Base-by-base conservation (phyloP, 2,797 vertebrate genomes). In the Enteromius treurensis region DNA sequence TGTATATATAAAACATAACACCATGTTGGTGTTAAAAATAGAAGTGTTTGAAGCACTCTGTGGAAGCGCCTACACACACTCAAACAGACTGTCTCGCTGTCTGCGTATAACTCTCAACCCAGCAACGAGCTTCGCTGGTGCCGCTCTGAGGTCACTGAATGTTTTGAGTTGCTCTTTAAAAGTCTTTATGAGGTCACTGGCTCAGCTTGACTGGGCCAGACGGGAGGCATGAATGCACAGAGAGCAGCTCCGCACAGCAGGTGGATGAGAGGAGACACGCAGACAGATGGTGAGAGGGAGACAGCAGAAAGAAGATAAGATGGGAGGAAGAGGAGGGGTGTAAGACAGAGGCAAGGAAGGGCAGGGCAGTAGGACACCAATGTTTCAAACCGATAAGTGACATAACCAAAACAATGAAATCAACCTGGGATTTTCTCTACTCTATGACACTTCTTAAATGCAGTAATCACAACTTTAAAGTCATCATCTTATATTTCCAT, bases 221-320 rank as follows among this genome's bases (percentile, higher is more conserved):
- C 32, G 69, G 8, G 77, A 74, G 23, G 73, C 73, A 65, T 32
- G 55, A 83, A 79, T 79, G 82, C 81, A 80, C 76, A 84, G 84
- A 84, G 87, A 85, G 79, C 87, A 88, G 62, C 77, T 85, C 32
- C 1, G 81, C 87, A 77, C 87, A 90, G 73, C 77, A 83, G 69
- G 87, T 55, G 80, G 58, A 78, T 51, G 68, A 86, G 83, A 84
- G 89, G 89, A 91, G 91, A 90, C 80, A 80, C 42, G 69, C 89
- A 90, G 88, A 90, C 87, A 89, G 90, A 88, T 90, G 90, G 89
- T 86, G 86, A 91, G 83, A 90, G 80, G 83, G 89, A 89, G 85
- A 90, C 75, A 83, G 80, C 83, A 85, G 69, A 79, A 62, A 88
- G 68, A 80, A 86, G 74, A 84, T 85, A 76, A 84, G 68, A 80